phyloP scores from a whole-genome alignment of 2,113 vertebrate genomes.

The Hypomesus transpacificus region DNA sequence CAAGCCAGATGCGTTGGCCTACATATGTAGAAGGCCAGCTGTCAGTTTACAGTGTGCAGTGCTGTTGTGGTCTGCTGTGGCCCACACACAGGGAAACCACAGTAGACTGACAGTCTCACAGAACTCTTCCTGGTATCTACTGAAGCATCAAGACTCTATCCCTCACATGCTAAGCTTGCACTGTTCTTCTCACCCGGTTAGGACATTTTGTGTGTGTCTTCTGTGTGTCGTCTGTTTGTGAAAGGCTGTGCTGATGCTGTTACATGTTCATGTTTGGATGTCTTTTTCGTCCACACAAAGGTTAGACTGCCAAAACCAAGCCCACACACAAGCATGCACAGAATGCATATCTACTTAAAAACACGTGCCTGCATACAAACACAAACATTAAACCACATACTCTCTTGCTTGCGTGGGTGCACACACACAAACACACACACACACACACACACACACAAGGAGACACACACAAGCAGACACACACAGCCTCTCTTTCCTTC shows the following conservation, averaged over 20 bases:
- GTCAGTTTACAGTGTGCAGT: not conserved
- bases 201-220: too few relatives aligned
- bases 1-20: conserved; percentile 5
- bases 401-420: too few relatives aligned
- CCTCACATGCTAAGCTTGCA: too few relatives aligned
- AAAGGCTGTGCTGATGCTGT: too few relatives aligned
- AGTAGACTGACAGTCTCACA: not conserved
- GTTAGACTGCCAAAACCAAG: too few relatives aligned
- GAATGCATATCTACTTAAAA: not conserved
- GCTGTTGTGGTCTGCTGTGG: not conserved
- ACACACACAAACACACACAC: not conserved
- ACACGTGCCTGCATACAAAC: too few relatives aligned
- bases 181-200: too few relatives aligned
- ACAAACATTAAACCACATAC: too few relatives aligned
- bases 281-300: too few relatives aligned
- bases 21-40: conserved; percentile 7
- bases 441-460: not conserved
- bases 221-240: too few relatives aligned
- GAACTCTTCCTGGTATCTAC: not conserved
- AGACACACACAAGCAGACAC: not conserved
- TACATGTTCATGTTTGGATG: too few relatives aligned
- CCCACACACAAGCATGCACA: too few relatives aligned
- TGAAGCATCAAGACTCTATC: not conserved
- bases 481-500: conserved; percentile 33
- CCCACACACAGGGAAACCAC: not conserved